Evolutionary conservation across 2,113 vertebrate genomes (phyloP), one percentile per base, ranked within the genome.

Genomic region (Microtus oregoni): DNA sequence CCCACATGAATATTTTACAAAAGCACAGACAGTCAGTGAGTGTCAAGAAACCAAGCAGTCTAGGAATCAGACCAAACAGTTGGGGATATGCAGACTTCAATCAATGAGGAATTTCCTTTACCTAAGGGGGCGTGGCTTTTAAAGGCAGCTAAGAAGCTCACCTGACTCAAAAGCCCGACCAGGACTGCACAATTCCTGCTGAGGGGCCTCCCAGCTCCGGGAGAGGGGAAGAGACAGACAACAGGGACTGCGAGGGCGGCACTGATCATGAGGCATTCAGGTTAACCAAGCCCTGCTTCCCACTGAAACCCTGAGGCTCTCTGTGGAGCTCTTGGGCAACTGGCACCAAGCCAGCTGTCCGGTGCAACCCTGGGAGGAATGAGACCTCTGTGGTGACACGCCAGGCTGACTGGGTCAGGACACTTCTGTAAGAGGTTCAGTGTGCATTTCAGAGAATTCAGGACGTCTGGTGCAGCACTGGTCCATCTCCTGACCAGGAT

Each of bases 401-500:
- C 58, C 4, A 35, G 28, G 76, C 72, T 15, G 10, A 76, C 72
- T 15, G 10, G 28, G 68, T 8, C 47, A 26, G 22, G 28, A 55
- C 15, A 26, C 44, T 73, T 73, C 67, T 24, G 0, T 50, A 50
- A 32, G 41, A 20, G 41, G 20, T 55, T 17, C 0, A 28, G 17
- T 5, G 58, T 63, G 24, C 5, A 32, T 20, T 61, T 67, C 20
- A 30, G 24, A 44, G 24, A 52, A 65, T 55, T 44, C 9, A 3
- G 1, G 72, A 30, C 0, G 6, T 68, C 9, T 14, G 41, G 52
- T 13, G 75, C 15, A 13, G 28, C 55, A 15, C 26, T 41, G 19
- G 50, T 26, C 67, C 32, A 22, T 2, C 0, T 0, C 90, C 81
- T 5, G 8, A 15, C 61, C n/a, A 19, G 3, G 24, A 32, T 24